Base-by-base conservation (phyloP, 2,113 vertebrate genomes). In the Prunella himalayana region DNA sequence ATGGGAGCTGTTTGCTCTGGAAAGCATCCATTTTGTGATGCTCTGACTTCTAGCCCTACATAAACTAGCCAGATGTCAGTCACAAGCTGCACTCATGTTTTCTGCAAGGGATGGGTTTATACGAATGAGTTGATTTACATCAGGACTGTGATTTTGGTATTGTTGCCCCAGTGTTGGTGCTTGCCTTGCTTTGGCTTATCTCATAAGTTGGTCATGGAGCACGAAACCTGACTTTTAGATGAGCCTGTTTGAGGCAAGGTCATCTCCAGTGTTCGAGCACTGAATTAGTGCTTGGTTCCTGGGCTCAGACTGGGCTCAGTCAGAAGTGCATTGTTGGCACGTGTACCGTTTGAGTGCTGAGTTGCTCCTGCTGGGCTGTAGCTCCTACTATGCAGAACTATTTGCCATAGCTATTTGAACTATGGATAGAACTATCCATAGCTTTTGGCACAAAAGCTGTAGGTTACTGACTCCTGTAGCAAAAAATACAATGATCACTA, bases 211-310 rank as follows among this genome's bases (percentile, higher is more conserved):
- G 7, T 56, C 6, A 5, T 5, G n/a, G 60, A 49, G 14, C 8
- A 22, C 44, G 39, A 47, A 72, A 39, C 8, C 12, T 49, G 50
- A 21, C 7, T 59, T 77, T 4, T 8, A 54, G 19, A 27, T 6
- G 41, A 81, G 22, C 5, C 19, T 49, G 0, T 39, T 9, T 1
- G 3, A 53, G 25, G 7, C 0, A 3, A 82, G 22, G 5, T 1
- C 4, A 3, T 27, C 10, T 61, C 21, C 13, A 23, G 42, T 22
- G 12, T 53, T 68, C 23, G 15, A 28, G 30, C 28, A 16, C 23
- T 6, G 20, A 50, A 25, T 2, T 11, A 60, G 41, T 15, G 23
- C 75, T 85, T 0, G 0, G 33, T 50, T 81, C 13, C 7, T 19
- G 39, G 39, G 22, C 24, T 75, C 25, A 23, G 72, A 8, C 24